These are phyloP conservation scores for Stercorarius parasiticus DNA, from an alignment of 2,113 vertebrate genomes.

Conservation along the genomic window DNA sequence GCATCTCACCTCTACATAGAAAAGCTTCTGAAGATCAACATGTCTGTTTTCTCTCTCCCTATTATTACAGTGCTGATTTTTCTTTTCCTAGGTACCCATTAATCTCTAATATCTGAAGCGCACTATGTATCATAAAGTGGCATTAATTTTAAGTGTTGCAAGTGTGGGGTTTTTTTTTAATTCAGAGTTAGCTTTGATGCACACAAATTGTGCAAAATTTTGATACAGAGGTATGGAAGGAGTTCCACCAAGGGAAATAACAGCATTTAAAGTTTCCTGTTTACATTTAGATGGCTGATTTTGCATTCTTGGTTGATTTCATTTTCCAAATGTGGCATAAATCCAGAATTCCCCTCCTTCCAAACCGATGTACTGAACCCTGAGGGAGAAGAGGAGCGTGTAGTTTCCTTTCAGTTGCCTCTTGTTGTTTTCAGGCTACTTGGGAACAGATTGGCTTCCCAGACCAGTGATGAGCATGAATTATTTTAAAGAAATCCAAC, in stretches of 20 bases:
- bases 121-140: not conserved
- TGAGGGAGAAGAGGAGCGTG: not conserved
- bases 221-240: not conserved
- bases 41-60: not conserved
- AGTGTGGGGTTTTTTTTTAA: not conserved
- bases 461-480: not conserved
- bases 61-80: not conserved
- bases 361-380: not conserved
- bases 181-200: not conserved
- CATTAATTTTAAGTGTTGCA: not conserved
- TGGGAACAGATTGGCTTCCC: not conserved
- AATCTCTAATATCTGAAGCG: not conserved
- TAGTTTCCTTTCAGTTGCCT: not conserved
- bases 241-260: not conserved
- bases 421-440: not conserved
- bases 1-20: accelerated
- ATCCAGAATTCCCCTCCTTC: not conserved
- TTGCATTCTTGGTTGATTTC: not conserved
- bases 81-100: not conserved
- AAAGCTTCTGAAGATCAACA: not conserved
- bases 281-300: not conserved
- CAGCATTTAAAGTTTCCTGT: not conserved
- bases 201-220: not conserved
- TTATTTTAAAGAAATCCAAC: not conserved
- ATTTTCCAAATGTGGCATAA: not conserved